Base-by-base conservation (phyloP, 2,113 vertebrate genomes). In the Camarhynchus parvulus region DNA sequence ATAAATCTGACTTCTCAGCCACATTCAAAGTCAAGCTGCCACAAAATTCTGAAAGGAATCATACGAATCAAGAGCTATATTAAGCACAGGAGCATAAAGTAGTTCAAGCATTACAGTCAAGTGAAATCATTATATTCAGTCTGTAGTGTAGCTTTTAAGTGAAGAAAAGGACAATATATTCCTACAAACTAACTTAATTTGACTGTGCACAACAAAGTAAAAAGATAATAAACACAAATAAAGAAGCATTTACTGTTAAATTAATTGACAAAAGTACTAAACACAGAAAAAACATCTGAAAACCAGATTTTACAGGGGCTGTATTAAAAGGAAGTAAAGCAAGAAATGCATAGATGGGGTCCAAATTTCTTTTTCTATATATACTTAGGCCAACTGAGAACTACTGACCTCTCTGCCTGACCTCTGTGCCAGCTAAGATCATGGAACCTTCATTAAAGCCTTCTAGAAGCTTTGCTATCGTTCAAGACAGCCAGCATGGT, bases 1-100 rank as follows among this genome's bases (percentile, higher is more conserved):
- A 96, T 70, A 90, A 89, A 86, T 77, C 49, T 72, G 77, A 83
- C 70, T 96, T 93, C 75, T 82, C 64, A 66, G 31, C 21, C 83
- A 76, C 52, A 37, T 88, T 81, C 49, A 80, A 91, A 96, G 56
- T 86, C 72, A 91, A 89, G 15, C 47, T 92, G 46, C 33, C 92
- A 75, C 44, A 76, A 87, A 79, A 94, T 83, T 88, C 41, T 81
- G 75, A 95, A 86, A 80, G 58, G 37, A 81, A 90, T 80, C 37
- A 59, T 44, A 30, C 11, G 66, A 84, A 33, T 59, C 64, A 93
- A 78, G n/a, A 89, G 37, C 30, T 91, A n/a, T 39, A 49, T 49
- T 47, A 91, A 72, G 16, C 33, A 42, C 12, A 69, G 58, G 11
- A 84, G 10, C 22, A 82, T 73, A 69, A 79, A 58, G 25, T 47